A percentile compares a stretch with the other conserved stretches of the same genome.
Evolutionary conservation across 2,113 vertebrate genomes (phyloP).

Genomic region (Callocephalon fimbriatum): DNA sequence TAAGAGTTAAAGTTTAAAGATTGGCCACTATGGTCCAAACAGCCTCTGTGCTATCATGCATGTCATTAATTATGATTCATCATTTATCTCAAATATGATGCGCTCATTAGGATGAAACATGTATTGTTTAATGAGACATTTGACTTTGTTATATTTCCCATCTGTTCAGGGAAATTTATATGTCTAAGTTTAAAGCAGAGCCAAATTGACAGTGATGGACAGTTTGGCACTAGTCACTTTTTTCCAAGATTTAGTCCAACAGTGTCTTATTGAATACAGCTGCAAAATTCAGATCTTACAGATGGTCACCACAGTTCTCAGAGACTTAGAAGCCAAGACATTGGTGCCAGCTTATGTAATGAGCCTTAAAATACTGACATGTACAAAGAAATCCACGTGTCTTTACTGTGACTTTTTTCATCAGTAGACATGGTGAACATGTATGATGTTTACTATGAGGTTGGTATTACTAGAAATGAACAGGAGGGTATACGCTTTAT

Average conservation of each 20-base stretch:
- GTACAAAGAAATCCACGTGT: not conserved
- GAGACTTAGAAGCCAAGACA: not conserved
- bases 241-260: slow-evolving; percentile 65
- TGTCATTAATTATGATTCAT: not conserved
- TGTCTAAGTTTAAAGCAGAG: slow-evolving; percentile 41
- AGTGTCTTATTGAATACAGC: slow-evolving; percentile 64
- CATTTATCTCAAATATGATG: not conserved
- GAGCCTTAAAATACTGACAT: slow-evolving; percentile 1
- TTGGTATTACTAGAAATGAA: not conserved
- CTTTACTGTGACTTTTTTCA: not conserved
- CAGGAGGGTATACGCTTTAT: not conserved
- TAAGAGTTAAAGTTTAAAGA: slow-evolving; percentile 23
- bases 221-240: slow-evolving; percentile 33
- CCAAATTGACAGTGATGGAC: slow-evolving; percentile 53
- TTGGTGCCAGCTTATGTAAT: slow-evolving; percentile 49
- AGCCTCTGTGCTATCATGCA: not conserved
- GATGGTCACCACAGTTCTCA: slow-evolving; percentile 24
- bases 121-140: slow-evolving; percentile 48
- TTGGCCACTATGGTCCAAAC: not conserved
- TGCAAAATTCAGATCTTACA: slow-evolving; percentile 59
- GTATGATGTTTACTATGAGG: not conserved
- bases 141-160: slow-evolving; percentile 44
- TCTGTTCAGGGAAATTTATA: slow-evolving; percentile 42
- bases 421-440: not conserved
- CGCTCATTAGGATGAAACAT: not conserved